Percentiles rank a stretch among this genome's conserved stretches.
Evolutionary conservation across 2,113 vertebrate species (phyloP).

Genomic region (Forbesichthys papilliferus): DNA sequence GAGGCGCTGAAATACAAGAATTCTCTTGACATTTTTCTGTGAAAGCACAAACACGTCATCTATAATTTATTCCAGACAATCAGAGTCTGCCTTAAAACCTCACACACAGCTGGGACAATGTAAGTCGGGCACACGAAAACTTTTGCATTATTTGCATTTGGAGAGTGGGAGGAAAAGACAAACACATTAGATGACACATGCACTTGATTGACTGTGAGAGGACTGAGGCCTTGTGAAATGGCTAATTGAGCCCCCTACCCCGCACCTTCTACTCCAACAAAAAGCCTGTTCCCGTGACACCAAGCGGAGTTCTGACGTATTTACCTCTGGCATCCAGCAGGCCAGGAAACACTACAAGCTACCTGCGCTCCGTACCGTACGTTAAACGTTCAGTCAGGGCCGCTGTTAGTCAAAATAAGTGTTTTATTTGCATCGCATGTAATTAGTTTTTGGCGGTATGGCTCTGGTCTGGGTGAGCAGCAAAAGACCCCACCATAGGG

Average conservation of each 20-base stretch:
- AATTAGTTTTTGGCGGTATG: not conserved
- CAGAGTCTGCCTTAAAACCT: constrained; percentile 35
- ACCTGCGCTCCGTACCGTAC: not conserved
- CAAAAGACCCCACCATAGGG: too few relatives aligned
- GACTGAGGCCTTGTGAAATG: constrained; percentile 53
- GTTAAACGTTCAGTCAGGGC: not conserved
- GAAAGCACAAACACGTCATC: constrained; percentile 39
- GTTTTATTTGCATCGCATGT: not conserved
- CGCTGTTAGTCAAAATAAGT: too few relatives aligned
- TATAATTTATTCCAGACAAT: constrained; percentile 54
- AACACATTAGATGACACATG: constrained; percentile 63
- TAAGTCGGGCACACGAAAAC: constrained; percentile 41
- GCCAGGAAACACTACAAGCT: constrained; percentile 28
- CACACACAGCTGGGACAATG: constrained; percentile 40
- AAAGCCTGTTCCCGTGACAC: too few relatives aligned
- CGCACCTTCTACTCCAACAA: too few relatives aligned
- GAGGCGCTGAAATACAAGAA: constrained; percentile 39
- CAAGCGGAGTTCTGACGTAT: too few relatives aligned
- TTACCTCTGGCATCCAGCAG: constrained; percentile 1
- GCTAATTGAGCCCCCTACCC: constrained; percentile 43
- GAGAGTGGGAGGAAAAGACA: constrained; percentile 59
- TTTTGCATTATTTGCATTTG: constrained; percentile 59
- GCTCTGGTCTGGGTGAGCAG: constrained; percentile 24
- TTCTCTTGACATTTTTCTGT: constrained; percentile 45
- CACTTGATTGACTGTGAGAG: constrained; percentile 50